Conservation (phyloP, 2,888 invertebrate species). For the Rhamnusium bicolor region DNA sequence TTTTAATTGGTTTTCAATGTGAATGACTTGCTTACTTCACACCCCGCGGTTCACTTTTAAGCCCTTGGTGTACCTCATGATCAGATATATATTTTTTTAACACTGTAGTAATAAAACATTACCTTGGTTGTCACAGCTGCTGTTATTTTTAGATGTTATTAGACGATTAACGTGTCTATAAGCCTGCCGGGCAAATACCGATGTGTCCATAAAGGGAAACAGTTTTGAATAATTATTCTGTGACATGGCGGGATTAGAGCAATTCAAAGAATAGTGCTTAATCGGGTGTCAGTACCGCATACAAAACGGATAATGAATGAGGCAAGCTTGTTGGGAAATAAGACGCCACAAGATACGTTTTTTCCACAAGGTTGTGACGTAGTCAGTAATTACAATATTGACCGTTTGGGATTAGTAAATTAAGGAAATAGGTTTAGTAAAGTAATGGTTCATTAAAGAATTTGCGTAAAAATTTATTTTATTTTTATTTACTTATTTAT, state of each 20-base stretch:
- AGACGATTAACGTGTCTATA: background rate
- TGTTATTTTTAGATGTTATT: background rate
- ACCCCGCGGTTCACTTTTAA: background rate
- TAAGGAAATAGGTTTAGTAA: background rate
- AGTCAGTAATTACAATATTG: background rate
- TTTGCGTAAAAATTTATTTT: too few relatives aligned
- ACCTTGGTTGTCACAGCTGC: background rate
- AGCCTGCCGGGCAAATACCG: background rate
- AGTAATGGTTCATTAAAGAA: too few relatives aligned
- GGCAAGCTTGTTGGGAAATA: background rate
- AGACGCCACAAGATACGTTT: background rate
- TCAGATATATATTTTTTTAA: too few relatives aligned
- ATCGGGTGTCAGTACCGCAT: background rate
- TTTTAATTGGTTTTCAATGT: background rate
- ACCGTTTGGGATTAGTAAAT: background rate
- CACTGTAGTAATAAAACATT: too few relatives aligned
- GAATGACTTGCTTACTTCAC: background rate
- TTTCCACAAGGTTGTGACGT: background rate
- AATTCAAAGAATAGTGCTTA: background rate
- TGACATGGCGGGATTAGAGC: background rate
- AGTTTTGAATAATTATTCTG: background rate
- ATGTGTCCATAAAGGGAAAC: background rate
- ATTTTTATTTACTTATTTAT: too few relatives aligned
- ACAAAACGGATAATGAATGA: background rate
- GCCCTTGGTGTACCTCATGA: background rate